Conservation (phyloP, 2,113 vertebrate genomes). For the cattle (Bos taurus) region DNA sequence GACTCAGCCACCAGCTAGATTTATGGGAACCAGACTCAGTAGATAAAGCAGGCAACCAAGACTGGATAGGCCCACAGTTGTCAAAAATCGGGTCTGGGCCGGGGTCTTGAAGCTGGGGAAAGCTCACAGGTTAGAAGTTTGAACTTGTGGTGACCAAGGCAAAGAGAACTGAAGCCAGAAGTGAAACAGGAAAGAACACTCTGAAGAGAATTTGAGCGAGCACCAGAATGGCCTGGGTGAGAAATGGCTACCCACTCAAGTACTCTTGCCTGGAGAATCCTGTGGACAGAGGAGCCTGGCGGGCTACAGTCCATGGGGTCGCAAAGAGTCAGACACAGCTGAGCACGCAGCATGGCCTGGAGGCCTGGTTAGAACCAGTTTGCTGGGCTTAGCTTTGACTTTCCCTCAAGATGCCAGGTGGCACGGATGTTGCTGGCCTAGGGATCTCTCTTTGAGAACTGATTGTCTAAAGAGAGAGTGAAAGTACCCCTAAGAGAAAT, state of each 20-base stretch:
- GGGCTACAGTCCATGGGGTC: neutral
- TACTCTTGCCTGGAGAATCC: neutral
- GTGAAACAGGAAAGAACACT: neutral
- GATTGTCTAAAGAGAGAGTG: neutral
- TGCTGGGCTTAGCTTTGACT: neutral
- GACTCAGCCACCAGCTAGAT: neutral
- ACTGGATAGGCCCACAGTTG: neutral
- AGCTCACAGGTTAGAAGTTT: neutral
- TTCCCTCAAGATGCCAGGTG: neutral
- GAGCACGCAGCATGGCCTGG: accelerated
- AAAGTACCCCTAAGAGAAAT: neutral
- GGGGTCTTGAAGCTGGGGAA: neutral
- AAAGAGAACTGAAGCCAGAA: neutral
- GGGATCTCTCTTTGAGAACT: neutral
- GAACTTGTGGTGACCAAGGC: neutral
- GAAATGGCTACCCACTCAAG: neutral
- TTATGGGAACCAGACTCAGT: neutral
- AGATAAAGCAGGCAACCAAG: neutral
- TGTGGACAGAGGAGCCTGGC: neutral
- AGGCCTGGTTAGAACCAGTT: neutral
- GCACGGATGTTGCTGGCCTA: too few species aligned
- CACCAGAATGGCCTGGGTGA: neutral
- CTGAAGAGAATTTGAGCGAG: accelerated
- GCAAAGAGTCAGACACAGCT: neutral
- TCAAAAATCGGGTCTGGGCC: neutral